Base-by-base conservation (phyloP, 2,888 invertebrate species). In the Ophion obscuratus region DNA sequence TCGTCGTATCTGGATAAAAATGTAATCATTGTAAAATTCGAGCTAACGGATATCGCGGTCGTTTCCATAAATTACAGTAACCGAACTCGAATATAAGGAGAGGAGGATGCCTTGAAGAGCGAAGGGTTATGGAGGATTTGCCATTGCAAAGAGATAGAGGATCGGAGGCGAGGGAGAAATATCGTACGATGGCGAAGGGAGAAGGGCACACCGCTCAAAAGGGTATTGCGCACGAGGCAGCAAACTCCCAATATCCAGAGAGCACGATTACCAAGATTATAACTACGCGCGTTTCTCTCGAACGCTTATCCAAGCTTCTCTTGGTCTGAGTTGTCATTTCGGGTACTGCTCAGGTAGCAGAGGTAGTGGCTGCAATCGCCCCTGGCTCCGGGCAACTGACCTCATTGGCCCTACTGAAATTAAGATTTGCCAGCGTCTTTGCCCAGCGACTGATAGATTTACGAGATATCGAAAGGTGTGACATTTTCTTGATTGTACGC, bases 291-390 rank as follows among this genome's bases (percentile, higher is more conserved):
- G 62, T 79, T 75, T 61, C 79, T 68, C 75, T 53, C 47, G 20
- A 53, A 53, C 53, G 53, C 53, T 44, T 68, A 61, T 24, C 24
- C 36, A 68, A 24, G 76, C n/a, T 36, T 57, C 53, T 61, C 68
- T 68, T 53, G 75, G 79, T 76, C 80, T 71, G 68, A 79, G 68
- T 79, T 80, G 84, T 84, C 80, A 84, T 71, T 80, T 70, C 44
- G 53, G 40, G 75, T 80, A 59, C 75, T 44, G 70, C 75, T 71
- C 36, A 36, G 24, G 36, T 17, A 11, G 11, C 59, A 61, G 67
- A 11, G 53, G 47, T 31, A 11, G 70, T 44, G 27, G 74, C 44
- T 53, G 62, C 36, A 57, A 59, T 40, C 10, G 47, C 53, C 20
- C 17, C 67, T 47, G 67, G 73, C 67, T 44, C 59, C 17, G 71